phyloP scores from a whole-genome alignment of 1,140 invertebrate genomes.

The Parasteatoda tepidariorum region DNA sequence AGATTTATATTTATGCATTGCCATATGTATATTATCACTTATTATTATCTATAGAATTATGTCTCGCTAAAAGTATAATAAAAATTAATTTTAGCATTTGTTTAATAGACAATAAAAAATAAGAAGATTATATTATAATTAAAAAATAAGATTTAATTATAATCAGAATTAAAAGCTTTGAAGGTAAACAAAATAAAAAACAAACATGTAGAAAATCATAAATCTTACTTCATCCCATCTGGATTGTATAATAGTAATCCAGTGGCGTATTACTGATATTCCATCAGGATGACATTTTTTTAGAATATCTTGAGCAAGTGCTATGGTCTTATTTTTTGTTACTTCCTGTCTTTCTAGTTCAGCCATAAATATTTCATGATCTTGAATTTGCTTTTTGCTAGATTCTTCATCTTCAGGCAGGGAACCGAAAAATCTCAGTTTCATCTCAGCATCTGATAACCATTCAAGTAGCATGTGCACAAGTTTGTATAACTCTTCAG shows the following conservation, averaged over 20 bases:
- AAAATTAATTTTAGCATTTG: no score
- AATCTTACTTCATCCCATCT: slow-evolving; percentile 89
- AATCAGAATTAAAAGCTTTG: no score
- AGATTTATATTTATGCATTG: no score
- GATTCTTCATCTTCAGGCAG: slow-evolving; percentile 91
- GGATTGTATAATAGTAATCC: slow-evolving; percentile 95
- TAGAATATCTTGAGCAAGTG: slow-evolving; percentile 88
- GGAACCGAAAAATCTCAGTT: slow-evolving; percentile 83
- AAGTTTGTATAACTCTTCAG: slow-evolving; percentile 90
- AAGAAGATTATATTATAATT: no score
- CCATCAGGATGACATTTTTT: slow-evolving; percentile 93
- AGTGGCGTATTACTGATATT: slow-evolving; percentile 93
- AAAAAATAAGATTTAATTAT: no score
- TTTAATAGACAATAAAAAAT: no score
- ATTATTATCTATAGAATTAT: no score
- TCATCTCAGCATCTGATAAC: slow-evolving; percentile 94
- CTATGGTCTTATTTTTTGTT: slow-evolving; percentile 87
- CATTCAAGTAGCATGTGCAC: slow-evolving; percentile 95
- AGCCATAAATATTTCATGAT: slow-evolving; percentile 86
- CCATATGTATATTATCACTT: no score
- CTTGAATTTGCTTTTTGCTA: slow-evolving; percentile 82
- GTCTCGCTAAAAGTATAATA: no score
- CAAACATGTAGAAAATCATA: no score
- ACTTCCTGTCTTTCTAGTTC: slow-evolving; percentile 85
- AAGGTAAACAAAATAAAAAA: no score